Conservation (phyloP, 2,113 vertebrate genomes). For the Crotalus tigris region DNA sequence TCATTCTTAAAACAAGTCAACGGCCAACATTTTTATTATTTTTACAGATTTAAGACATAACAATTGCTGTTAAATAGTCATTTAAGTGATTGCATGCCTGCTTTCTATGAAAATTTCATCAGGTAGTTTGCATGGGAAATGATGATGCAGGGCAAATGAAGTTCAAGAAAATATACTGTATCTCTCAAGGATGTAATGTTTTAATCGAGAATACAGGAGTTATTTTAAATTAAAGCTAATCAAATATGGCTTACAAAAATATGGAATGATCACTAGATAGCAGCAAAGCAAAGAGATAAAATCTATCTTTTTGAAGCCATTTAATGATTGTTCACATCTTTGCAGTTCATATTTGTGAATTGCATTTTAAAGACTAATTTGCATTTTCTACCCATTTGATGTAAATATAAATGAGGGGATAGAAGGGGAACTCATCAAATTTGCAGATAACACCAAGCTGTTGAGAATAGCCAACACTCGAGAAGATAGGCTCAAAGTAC, state of each 20-base stretch:
- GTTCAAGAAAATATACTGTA: constrained; percentile 22
- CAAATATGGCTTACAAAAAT: not conserved
- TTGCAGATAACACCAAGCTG: no score
- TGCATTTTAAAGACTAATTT: no score
- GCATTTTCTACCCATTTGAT: no score
- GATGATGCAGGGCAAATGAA: constrained; percentile 12
- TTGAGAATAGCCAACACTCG: no score
- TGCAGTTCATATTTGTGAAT: no score
- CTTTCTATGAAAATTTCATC: constrained; percentile 37
- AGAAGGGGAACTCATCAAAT: no score
- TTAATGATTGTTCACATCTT: not conserved
- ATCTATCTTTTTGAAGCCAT: not conserved
- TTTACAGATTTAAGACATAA: not conserved
- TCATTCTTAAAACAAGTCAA: not conserved
- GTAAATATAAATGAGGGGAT: no score
- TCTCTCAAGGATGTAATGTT: not conserved
- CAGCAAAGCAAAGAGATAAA: not conserved
- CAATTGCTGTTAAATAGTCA: not conserved
- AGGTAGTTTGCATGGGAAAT: constrained; percentile 38
- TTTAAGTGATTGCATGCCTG: constrained; percentile 15
- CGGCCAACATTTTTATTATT: not conserved
- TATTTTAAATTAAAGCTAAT: not conserved
- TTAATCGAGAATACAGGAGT: constrained; percentile 5
- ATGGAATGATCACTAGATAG: not conserved
- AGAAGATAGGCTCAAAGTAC: no score